phyloP scores from a whole-genome alignment of 2,113 vertebrate genomes.

The Arenaria interpres region DNA sequence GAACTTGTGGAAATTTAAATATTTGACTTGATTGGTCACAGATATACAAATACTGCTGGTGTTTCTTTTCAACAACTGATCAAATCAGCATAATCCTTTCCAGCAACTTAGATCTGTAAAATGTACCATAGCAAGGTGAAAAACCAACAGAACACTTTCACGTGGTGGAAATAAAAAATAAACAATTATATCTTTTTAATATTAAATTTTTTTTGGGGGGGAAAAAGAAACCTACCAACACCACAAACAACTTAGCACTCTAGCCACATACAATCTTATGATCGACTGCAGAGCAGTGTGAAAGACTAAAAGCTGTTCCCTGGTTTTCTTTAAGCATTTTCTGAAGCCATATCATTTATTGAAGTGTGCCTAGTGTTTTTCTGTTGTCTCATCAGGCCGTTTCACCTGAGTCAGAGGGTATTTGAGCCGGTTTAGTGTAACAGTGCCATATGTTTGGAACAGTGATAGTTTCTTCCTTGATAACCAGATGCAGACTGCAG shows the following conservation, averaged over 20 bases:
- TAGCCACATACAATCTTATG: not conserved
- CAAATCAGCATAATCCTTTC: constrained; percentile 40
- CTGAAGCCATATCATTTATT: not conserved
- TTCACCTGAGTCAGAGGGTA: constrained; percentile 32
- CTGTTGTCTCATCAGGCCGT: not conserved
- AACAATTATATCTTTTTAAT: no score
- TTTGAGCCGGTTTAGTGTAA: constrained; percentile 39
- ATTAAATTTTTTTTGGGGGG: not conserved
- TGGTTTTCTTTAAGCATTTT: not conserved
- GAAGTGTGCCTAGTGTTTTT: not conserved
- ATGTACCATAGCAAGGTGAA: not conserved
- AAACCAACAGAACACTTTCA: not conserved
- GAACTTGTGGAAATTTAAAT: constrained; percentile 22
- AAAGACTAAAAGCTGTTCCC: not conserved
- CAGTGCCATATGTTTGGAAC: constrained; percentile 64
- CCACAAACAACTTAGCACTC: not conserved
- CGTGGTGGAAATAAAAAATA: not conserved
- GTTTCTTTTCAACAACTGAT: not conserved
- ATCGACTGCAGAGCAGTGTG: not conserved
- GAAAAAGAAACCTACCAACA: not conserved
- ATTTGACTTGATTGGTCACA: constrained; percentile 4
- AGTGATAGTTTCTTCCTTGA: constrained; percentile 51
- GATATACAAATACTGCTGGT: not conserved
- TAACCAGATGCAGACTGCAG: constrained; percentile 73
- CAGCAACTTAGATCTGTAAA: not conserved